A percentile compares a stretch with the other conserved stretches of the same genome.
phyloP scores from a whole-genome alignment of 2,113 vertebrate genomes.

The Mesocricetus auratus region DNA sequence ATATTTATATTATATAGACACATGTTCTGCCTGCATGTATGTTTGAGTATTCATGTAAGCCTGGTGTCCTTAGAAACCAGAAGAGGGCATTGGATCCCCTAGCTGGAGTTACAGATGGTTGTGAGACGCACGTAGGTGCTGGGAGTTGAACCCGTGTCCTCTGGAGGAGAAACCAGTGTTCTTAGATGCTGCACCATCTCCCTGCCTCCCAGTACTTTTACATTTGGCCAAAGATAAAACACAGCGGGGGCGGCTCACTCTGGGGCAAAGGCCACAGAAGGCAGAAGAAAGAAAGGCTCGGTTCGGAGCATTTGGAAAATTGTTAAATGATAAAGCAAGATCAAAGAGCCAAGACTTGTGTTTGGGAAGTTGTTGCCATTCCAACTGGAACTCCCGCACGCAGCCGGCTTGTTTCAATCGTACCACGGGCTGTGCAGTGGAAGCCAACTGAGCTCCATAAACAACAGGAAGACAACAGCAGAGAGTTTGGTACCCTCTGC shows the following conservation, averaged over 20 bases:
- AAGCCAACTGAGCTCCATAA: background rate
- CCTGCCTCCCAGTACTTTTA: background rate
- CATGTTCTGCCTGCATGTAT: background rate
- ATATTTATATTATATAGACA: background rate
- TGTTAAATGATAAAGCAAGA: background rate
- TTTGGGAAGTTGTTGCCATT: background rate
- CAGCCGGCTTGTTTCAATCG: background rate
- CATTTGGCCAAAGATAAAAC: slow-evolving; percentile 53
- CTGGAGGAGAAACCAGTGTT: background rate
- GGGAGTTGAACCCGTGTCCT: background rate
- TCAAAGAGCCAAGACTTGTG: background rate
- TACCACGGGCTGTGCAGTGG: accelerated
- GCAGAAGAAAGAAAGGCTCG: slow-evolving; percentile 22
- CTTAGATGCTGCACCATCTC: background rate
- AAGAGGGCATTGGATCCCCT: background rate
- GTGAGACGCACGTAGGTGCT: background rate
- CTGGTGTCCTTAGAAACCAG: background rate
- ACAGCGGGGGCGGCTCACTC: accelerated
- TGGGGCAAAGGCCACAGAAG: slow-evolving; percentile 50
- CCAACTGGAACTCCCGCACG: accelerated
- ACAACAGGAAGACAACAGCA: accelerated
- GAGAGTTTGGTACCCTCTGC: accelerated
- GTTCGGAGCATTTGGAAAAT: background rate
- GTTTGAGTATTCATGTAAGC: background rate
- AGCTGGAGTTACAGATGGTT: background rate